Conservation (phyloP, 2,797 vertebrate genomes). For the Notoglanidium macrostoma region DNA sequence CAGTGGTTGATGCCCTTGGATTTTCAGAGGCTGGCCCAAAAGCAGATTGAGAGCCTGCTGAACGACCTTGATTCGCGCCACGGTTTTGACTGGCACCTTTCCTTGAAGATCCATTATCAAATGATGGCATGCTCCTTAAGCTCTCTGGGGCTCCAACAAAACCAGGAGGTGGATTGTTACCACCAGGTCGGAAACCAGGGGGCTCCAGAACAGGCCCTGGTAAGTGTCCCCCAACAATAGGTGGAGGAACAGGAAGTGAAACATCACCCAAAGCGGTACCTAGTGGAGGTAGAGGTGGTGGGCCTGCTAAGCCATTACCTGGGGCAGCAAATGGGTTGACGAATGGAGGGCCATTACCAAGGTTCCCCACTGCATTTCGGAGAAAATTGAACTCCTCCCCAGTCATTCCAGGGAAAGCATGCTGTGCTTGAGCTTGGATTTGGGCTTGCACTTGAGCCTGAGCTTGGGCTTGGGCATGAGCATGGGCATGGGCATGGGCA, state of each 20-base stretch:
- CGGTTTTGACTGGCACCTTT: constrained; percentile 79
- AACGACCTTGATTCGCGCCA: constrained; percentile 68
- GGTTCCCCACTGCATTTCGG: constrained; percentile 82
- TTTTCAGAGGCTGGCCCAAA: constrained; percentile 84
- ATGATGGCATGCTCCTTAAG: constrained; percentile 80
- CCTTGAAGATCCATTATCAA: constrained; percentile 76
- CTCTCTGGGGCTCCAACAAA: constrained; percentile 78
- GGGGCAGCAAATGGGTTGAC: constrained; percentile 87
- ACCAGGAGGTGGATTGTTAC: constrained; percentile 77
- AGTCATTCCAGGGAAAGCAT: constrained; percentile 76
- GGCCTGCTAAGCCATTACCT: constrained; percentile 85
- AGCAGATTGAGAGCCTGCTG: constrained; percentile 70
- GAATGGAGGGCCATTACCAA: constrained; percentile 87
- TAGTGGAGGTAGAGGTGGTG: constrained; percentile 88
- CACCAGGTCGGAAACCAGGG: constrained; percentile 84
- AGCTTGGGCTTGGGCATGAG: constrained; percentile 72
- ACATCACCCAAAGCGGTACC: constrained; percentile 86
- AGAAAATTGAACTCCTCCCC: constrained; percentile 91
- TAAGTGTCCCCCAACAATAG: constrained; percentile 81
- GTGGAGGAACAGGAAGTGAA: constrained; percentile 77
- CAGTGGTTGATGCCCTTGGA: constrained; percentile 79
- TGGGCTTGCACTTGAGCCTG: constrained; percentile 78
- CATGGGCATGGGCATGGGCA: constrained; percentile 75
- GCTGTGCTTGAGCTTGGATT: constrained; percentile 68
- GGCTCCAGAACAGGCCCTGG: constrained; percentile 86